Evolutionary conservation across 2,888 invertebrate species (phyloP).

Genomic region (Mamestra brassicae): DNA sequence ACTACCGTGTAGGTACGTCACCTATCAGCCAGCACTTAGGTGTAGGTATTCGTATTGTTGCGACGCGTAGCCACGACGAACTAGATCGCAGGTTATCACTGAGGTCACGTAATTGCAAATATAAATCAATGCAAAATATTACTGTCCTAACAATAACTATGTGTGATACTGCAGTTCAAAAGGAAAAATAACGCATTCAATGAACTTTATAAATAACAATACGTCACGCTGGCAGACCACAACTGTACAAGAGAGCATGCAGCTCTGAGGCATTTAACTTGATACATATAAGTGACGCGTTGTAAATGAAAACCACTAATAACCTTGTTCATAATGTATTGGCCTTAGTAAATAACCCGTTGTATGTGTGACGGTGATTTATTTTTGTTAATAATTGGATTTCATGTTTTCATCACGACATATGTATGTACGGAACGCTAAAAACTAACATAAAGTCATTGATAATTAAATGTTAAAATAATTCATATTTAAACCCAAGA

Average conservation of each 20-base stretch:
- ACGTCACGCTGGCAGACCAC: constrained; percentile 60
- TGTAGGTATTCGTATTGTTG: constrained; percentile 48
- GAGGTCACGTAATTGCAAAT: constrained; percentile 56
- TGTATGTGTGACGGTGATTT: constrained; percentile 8
- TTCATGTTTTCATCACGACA: constrained; percentile 1
- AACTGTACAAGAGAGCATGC: constrained; percentile 30
- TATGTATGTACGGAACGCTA: too few relatives aligned
- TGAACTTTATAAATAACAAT: constrained; percentile 56
- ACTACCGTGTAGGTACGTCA: constrained; percentile 1
- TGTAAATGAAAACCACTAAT: constrained; percentile 43
- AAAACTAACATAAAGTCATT: not conserved
- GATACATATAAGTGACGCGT: constrained; percentile 25
- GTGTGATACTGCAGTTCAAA: constrained; percentile 23
- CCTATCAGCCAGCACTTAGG: constrained; percentile 39
- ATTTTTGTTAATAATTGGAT: constrained; percentile 10
- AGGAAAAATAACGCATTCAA: constrained; percentile 51
- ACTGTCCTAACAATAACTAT: constrained; percentile 33
- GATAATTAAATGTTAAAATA: too few relatives aligned
- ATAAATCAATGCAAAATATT: constrained; percentile 57
- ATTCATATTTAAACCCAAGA: too few relatives aligned
- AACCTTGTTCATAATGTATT: constrained; percentile 42
- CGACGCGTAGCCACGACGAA: constrained; percentile 38
- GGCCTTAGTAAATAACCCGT: constrained; percentile 36
- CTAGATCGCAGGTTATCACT: constrained; percentile 64
- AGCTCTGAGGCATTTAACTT: constrained; percentile 32